These are phyloP conservation scores for Melikaiella ostensackeni DNA, from an alignment of 2,888 invertebrate species.

Conservation along the genomic window DNA sequence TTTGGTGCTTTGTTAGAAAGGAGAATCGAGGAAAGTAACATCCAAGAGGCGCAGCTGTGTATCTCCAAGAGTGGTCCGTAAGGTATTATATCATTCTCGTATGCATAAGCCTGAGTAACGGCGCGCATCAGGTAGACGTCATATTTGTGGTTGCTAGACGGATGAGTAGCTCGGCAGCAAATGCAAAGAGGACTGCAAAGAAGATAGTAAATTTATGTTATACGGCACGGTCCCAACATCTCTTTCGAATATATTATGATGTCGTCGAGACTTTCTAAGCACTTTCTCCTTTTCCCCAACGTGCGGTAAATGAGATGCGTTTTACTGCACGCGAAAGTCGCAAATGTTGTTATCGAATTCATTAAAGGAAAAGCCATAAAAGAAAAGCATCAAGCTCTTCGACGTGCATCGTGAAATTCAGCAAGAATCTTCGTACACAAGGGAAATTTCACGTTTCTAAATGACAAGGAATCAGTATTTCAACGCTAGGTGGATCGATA, in stretches of 20 bases:
- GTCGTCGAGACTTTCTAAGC: not conserved
- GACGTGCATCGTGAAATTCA: not conserved
- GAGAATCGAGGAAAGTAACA: not conserved
- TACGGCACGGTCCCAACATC: not conserved
- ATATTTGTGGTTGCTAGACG: slow-evolving; percentile 41
- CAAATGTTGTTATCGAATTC: not conserved
- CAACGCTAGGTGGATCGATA: not conserved
- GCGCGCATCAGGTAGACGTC: slow-evolving; percentile 44
- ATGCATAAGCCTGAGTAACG: slow-evolving; percentile 53
- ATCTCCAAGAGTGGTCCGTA: slow-evolving; percentile 39
- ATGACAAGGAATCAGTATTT: not conserved
- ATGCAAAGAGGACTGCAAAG: not conserved
- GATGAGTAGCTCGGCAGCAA: slow-evolving; percentile 30
- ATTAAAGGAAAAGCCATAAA: not conserved
- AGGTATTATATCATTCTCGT: slow-evolving; percentile 44
- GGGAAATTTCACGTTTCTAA: not conserved
- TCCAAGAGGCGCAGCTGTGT: slow-evolving; percentile 43
- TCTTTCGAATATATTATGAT: slow-evolving; percentile 26
- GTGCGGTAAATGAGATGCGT: not conserved
- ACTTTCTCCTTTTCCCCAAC: not conserved
- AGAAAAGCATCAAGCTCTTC: not conserved
- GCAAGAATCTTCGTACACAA: not conserved
- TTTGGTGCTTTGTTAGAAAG: not conserved
- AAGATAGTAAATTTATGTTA: slow-evolving; percentile 24
- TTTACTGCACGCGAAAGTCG: not conserved